phyloP scores from a whole-genome alignment of 2,113 vertebrate species.

The Arothron firmamentum region DNA sequence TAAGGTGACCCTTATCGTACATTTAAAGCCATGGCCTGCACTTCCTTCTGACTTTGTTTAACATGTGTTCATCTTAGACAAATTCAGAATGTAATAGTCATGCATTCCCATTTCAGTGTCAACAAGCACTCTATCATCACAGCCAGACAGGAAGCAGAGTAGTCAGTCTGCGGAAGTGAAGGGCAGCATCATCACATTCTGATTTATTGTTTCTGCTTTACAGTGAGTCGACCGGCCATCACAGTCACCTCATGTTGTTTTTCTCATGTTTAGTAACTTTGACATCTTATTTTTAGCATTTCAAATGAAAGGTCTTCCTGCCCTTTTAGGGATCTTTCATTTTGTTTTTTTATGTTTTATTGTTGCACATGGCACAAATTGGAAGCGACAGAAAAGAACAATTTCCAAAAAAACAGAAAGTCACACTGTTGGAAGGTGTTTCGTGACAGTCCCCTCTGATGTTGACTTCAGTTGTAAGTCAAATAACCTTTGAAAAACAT shows the following conservation, averaged over 20 bases:
- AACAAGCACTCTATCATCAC: constrained; percentile 29
- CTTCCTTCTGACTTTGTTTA: constrained; percentile 76
- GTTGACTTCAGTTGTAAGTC: constrained; percentile 9
- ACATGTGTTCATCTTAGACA: constrained; percentile 71
- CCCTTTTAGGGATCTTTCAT: constrained; percentile 44
- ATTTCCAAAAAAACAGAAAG: not conserved
- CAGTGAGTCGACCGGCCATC: constrained; percentile 36
- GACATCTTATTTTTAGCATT: constrained; percentile 14
- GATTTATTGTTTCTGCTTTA: constrained; percentile 24
- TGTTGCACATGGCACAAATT: constrained; percentile 15
- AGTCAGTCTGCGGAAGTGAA: constrained; percentile 18
- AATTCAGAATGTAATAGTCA: constrained; percentile 73
- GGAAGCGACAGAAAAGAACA: constrained; percentile 21
- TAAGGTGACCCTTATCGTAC: constrained; percentile 75
- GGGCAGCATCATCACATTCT: constrained; percentile 33
- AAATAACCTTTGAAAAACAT: constrained; percentile 37
- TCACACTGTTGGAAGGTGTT: not conserved
- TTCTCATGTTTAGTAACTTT: constrained; percentile 38
- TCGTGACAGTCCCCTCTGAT: constrained; percentile 14
- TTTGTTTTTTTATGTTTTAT: constrained; percentile 11
- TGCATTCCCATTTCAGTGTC: constrained; percentile 58
- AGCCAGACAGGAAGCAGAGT: not conserved
- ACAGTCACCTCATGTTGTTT: constrained; percentile 40
- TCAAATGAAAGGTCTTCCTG: constrained; percentile 44
- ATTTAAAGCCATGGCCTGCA: constrained; percentile 71